Evolutionary conservation across 2,888 invertebrate genomes (phyloP).

Genomic region (Doris montereyensis): DNA sequence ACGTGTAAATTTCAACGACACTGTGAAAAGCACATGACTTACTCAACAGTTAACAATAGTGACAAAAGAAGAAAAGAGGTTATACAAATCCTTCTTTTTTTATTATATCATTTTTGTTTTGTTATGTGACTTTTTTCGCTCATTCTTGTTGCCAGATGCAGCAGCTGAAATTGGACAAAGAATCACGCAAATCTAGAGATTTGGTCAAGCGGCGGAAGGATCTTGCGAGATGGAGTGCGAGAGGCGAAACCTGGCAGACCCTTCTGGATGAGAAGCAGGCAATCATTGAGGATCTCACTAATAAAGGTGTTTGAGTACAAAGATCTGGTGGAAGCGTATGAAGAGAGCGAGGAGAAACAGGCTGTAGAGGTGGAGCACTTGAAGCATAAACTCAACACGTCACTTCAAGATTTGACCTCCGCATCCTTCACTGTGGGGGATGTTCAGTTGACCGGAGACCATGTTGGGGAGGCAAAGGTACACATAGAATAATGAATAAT

Average conservation of each 20-base stretch:
- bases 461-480: constrained; percentile 26
- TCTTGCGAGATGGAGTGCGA: constrained; percentile 57
- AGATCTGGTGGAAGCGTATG: constrained; percentile 56
- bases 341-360: constrained; percentile 57
- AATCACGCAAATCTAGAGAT: constrained; percentile 62
- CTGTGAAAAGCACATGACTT: too few species aligned
- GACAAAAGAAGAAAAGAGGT: too few species aligned
- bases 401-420: constrained; percentile 33
- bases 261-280: constrained; percentile 60
- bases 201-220: constrained; percentile 61
- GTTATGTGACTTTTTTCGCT: too few species aligned
- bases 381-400: constrained; percentile 46
- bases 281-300: constrained; percentile 48
- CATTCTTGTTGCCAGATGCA: constrained; percentile 47
- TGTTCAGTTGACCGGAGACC: constrained; percentile 13
- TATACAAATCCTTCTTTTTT: too few species aligned
- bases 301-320: constrained; percentile 52
- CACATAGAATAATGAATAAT: too few species aligned
- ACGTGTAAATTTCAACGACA: too few species aligned
- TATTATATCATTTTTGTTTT: too few species aligned
- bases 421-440: constrained; percentile 8
- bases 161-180: constrained; percentile 60
- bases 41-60: too few species aligned
- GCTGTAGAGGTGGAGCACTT: constrained; percentile 44
- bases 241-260: constrained; percentile 59